Percentiles rank a stretch among this genome's conserved stretches.
Evolutionary conservation across 1,140 invertebrate species (phyloP).

Genomic region (Conus ventricosus): DNA sequence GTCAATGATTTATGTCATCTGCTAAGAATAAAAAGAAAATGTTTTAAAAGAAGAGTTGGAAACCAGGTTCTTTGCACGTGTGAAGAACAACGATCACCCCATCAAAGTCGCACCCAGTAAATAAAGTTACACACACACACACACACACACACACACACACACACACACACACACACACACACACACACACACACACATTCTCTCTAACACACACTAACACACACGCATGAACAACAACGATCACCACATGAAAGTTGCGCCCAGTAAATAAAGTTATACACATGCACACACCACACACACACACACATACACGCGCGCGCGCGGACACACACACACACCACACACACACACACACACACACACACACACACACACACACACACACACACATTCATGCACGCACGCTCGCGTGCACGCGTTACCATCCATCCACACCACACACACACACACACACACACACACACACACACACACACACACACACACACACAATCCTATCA

Average conservation of each 20-base stretch:
- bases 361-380: slow-evolving; percentile 10
- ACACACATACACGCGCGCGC: neutral
- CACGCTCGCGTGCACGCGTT: too few species aligned
- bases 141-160: neutral
- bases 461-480: slow-evolving; percentile 1
- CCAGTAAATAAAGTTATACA: neutral
- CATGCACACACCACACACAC: neutral
- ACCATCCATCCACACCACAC: too few species aligned
- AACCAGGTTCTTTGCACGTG: too few species aligned
- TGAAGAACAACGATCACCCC: too few species aligned
- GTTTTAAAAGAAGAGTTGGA: too few species aligned
- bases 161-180: neutral
- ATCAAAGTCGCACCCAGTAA: too few species aligned
- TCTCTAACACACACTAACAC: neutral
- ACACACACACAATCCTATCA: neutral
- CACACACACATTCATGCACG: neutral
- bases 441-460: neutral
- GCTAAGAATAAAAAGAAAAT: too few species aligned
- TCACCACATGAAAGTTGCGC: too few species aligned
- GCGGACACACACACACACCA: slow-evolving; percentile 1
- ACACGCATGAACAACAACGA: neutral
- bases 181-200: slow-evolving; percentile 7
- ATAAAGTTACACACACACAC: neutral
- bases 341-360: slow-evolving; percentile 1
- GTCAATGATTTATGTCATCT: too few species aligned